Percentiles rank a stretch among this genome's conserved stretches.
phyloP scores from a whole-genome alignment of 1,140 invertebrate genomes.

The Drosophila jambulina region DNA sequence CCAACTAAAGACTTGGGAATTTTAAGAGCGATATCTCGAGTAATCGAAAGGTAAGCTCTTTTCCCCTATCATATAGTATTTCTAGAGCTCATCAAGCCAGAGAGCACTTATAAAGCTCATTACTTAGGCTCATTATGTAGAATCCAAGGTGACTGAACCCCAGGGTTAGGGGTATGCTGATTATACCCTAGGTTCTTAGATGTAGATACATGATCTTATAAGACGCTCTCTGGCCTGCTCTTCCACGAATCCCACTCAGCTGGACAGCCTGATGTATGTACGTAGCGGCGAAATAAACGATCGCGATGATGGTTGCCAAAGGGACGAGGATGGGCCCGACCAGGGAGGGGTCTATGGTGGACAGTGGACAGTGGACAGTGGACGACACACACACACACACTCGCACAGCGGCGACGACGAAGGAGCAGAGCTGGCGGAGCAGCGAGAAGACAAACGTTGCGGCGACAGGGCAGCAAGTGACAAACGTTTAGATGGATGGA shows the following conservation, averaged over 20 bases:
- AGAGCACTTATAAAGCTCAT: not conserved
- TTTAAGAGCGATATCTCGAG: not conserved
- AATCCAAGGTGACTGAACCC: conserved; percentile 3
- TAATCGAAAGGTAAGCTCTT: not conserved
- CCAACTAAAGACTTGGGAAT: not conserved
- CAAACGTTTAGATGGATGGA: conserved; percentile 83
- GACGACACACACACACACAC: conserved; percentile 25
- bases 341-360: conserved; percentile 4
- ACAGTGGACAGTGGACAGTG: not conserved
- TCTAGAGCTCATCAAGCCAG: not conserved
- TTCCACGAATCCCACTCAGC: conserved; percentile 40
- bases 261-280: conserved; percentile 63
- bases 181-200: conserved; percentile 7
- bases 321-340: conserved; percentile 21
- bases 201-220: conserved; percentile 35
- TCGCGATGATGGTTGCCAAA: conserved; percentile 47
- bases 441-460: conserved; percentile 79
- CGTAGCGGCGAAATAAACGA: conserved; percentile 51
- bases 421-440: conserved; percentile 72
- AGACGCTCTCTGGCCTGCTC: conserved; percentile 1
- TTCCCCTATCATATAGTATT: not conserved
- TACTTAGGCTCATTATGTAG: not conserved
- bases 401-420: conserved; percentile 48
- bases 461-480: conserved; percentile 78
- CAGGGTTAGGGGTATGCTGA: not conserved